Conservation (phyloP, 2,113 vertebrate genomes). For the Crotalus tigris region DNA sequence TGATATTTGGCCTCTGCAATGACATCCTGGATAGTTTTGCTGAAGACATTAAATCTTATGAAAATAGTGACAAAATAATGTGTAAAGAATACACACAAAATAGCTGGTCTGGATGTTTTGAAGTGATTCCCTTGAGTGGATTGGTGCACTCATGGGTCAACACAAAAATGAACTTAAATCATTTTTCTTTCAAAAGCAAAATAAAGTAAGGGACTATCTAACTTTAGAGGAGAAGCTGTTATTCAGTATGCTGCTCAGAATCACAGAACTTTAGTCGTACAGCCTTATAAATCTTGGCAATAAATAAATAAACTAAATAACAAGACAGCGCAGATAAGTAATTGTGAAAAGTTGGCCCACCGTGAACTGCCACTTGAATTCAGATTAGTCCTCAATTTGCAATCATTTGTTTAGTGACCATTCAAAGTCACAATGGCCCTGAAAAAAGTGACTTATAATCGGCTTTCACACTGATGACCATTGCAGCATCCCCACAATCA, state of each 20-base stretch:
- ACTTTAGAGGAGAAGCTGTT: not conserved
- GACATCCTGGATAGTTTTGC: not conserved
- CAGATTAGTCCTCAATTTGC: not conserved
- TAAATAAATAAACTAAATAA: not conserved
- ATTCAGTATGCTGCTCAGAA: not conserved
- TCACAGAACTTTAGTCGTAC: not conserved
- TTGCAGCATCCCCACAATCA: not conserved
- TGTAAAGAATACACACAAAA: not conserved
- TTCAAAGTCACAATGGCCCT: not conserved
- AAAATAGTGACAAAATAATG: not conserved
- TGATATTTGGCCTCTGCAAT: not conserved
- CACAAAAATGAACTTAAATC: not conserved
- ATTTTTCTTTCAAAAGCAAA: not conserved
- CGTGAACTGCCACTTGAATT: not conserved
- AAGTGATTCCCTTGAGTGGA: not conserved
- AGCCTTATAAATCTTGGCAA: not conserved
- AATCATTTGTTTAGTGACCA: not conserved
- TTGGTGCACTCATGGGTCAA: not conserved
- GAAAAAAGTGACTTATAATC: not conserved
- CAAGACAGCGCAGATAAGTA: not conserved
- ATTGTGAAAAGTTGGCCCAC: not conserved
- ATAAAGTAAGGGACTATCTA: not conserved
- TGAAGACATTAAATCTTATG: not conserved
- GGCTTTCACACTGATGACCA: not conserved
- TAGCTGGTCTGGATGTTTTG: not conserved